These are phyloP conservation scores for Ricordea florida DNA, from an alignment of 92 coral and sea anemone genomes.

Conservation along the genomic window DNA sequence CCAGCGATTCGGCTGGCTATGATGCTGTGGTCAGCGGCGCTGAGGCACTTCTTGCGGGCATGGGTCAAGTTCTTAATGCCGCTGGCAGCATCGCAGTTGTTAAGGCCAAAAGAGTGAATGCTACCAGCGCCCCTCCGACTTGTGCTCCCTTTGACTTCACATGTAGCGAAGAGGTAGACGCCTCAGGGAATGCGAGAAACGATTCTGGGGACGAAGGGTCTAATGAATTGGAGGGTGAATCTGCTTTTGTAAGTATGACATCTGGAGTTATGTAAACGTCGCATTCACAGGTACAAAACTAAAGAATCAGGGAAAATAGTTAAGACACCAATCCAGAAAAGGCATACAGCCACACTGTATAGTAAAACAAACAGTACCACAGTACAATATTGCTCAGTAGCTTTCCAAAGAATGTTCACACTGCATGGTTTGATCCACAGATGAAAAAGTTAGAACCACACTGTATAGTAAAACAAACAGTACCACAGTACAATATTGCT, in stretches of 20 bases:
- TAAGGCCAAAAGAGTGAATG: slow-evolving; percentile 5
- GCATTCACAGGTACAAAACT: too few species aligned
- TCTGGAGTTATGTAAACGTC: too few species aligned
- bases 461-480: too few species aligned
- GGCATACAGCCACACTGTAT: too few species aligned
- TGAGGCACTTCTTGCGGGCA: slow-evolving; percentile 34
- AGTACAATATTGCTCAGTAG: too few species aligned
- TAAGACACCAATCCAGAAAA: too few species aligned
- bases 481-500: too few species aligned
- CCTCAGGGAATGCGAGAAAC: not conserved
- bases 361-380: too few species aligned
- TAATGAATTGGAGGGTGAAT: slow-evolving; percentile 24
- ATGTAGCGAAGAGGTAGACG: not conserved
- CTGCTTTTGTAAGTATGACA: not conserved
- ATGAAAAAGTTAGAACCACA: too few species aligned
- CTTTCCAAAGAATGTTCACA: too few species aligned
- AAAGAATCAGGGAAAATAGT: too few species aligned
- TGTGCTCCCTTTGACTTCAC: slow-evolving; percentile 25
- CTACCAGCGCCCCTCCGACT: slow-evolving; percentile 10
- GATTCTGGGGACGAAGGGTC: not conserved
- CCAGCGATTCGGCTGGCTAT: slow-evolving; percentile 33
- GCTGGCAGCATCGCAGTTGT: slow-evolving; percentile 25
- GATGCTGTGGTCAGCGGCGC: slow-evolving; percentile 42
- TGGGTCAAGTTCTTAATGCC: slow-evolving; percentile 51
- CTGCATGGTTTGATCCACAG: too few species aligned